Evolutionary conservation across 2,888 invertebrate species (phyloP).

Genomic region (Pollenia griseotomentosa): DNA sequence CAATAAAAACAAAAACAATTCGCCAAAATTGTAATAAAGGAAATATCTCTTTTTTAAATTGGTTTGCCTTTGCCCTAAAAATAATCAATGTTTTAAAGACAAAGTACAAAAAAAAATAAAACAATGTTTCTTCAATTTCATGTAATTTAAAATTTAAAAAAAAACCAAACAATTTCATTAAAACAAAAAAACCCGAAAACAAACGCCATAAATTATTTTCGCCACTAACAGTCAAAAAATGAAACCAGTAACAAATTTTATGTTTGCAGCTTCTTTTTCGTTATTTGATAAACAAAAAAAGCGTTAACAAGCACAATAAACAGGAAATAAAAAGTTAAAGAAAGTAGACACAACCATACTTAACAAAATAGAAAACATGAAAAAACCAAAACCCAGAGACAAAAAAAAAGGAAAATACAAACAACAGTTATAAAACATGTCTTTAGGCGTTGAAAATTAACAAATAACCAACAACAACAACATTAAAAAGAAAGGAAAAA

Average conservation of each 20-base stretch:
- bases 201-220: constrained; percentile 35
- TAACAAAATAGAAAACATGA: constrained; percentile 6
- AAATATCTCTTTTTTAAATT: too few species aligned
- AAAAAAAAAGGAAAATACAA: not conserved
- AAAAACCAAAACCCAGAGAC: constrained; percentile 1
- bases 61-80: too few species aligned
- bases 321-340: constrained; percentile 55
- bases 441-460: constrained; percentile 65
- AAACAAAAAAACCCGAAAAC: not conserved
- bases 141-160: constrained; percentile 26
- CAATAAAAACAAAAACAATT: too few species aligned
- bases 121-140: not conserved
- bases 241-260: constrained; percentile 58
- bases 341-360: constrained; percentile 28
- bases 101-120: too few species aligned
- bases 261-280: constrained; percentile 6
- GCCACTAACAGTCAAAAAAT: constrained; percentile 42
- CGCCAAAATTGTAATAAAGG: too few species aligned
- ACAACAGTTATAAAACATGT: constrained; percentile 53
- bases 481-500: constrained; percentile 13
- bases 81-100: too few species aligned
- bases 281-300: constrained; percentile 2
- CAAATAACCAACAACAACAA: constrained; percentile 60
- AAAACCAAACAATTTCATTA: not conserved
- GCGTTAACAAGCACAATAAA: constrained; percentile 49